Evolutionary conservation across 2,888 invertebrate genomes (phyloP).

Genomic region (Phalera bucephala): DNA sequence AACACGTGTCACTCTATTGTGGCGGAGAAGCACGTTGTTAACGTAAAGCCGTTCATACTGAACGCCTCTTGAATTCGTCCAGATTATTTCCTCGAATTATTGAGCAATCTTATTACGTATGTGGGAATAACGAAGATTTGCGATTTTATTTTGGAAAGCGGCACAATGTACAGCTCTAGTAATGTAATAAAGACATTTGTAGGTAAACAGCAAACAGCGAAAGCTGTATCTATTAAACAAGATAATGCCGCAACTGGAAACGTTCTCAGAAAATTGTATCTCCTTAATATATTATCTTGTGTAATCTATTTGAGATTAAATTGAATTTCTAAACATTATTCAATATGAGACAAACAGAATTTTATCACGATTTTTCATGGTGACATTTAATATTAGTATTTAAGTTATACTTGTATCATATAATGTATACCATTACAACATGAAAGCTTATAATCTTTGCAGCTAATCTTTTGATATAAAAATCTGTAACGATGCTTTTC

Average conservation of each 20-base stretch:
- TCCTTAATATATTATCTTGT: too few species aligned
- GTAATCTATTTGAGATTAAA: too few species aligned
- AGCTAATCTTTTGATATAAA: too few species aligned
- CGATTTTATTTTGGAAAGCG: slow-evolving; percentile 34
- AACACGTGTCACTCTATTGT: slow-evolving; percentile 60
- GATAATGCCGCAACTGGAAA: slow-evolving; percentile 22
- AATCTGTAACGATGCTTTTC: too few species aligned
- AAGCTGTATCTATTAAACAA: slow-evolving; percentile 35
- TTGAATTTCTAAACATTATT: too few species aligned
- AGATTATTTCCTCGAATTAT: slow-evolving; percentile 41
- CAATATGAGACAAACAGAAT: too few species aligned
- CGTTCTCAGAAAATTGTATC: slow-evolving; percentile 29
- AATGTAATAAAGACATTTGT: slow-evolving; percentile 42
- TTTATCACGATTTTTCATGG: too few species aligned
- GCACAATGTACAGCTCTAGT: slow-evolving; percentile 33
- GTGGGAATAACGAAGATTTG: slow-evolving; percentile 39
- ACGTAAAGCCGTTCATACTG: slow-evolving; percentile 29
- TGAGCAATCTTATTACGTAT: slow-evolving; percentile 52
- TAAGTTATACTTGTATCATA: too few species aligned
- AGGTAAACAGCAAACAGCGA: slow-evolving; percentile 37
- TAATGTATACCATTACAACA: too few species aligned
- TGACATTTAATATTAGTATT: too few species aligned
- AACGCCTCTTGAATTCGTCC: slow-evolving; percentile 49
- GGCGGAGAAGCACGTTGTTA: slow-evolving; percentile 33
- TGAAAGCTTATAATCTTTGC: too few species aligned